A percentile compares a stretch with the other conserved stretches of the same genome.
These are phyloP conservation scores for Platycheirus albimanus DNA, from an alignment of 2,888 invertebrate species.

Conservation along the genomic window DNA sequence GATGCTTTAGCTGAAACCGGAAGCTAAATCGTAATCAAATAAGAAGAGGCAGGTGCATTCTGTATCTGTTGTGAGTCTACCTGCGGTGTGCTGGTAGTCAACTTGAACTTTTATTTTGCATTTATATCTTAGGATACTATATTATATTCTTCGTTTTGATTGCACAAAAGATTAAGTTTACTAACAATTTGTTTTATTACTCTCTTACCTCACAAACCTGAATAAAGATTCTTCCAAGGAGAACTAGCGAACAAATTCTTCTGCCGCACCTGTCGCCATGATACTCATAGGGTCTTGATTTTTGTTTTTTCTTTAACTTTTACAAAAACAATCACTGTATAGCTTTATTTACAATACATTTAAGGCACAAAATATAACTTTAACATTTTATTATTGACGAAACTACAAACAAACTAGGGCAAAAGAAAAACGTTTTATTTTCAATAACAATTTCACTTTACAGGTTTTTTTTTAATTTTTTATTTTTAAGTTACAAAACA, in stretches of 20 bases:
- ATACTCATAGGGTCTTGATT: background rate
- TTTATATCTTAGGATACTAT: no score
- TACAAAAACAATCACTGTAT: no score
- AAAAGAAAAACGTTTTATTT: background rate
- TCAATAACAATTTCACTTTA: conserved; percentile 46
- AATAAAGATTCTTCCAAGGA: background rate
- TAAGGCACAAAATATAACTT: no score
- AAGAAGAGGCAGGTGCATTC: background rate
- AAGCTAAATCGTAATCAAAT: background rate
- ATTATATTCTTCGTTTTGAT: no score
- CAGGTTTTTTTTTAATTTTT: conserved; percentile 15
- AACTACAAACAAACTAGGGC: no score
- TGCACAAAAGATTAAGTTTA: no score
- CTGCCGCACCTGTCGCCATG: conserved; percentile 42
- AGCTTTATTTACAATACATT: background rate
- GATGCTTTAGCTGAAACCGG: background rate
- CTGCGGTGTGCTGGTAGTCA: no score
- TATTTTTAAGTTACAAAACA: conserved; percentile 15
- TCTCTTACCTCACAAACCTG: conserved; percentile 10
- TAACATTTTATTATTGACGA: no score
- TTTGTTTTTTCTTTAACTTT: background rate
- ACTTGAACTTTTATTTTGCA: no score
- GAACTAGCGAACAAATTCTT: background rate
- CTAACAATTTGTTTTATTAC: no score
- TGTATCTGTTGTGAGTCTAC: no score